Evolutionary conservation across 1,140 invertebrate species (phyloP).

Genomic region (Diprion similis): DNA sequence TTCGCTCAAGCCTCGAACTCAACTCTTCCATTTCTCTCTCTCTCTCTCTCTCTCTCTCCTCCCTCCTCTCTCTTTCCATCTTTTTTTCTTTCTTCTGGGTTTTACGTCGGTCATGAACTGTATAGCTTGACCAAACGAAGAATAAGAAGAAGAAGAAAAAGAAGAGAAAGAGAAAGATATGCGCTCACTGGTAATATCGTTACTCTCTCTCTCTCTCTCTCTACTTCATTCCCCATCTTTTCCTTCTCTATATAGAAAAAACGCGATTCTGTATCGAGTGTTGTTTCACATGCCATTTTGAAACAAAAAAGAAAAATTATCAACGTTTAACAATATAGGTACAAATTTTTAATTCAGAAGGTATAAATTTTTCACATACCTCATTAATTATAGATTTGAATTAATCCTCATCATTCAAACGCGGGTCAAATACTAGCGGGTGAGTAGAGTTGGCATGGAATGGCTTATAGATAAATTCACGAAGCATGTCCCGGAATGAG

Average conservation of each 20-base stretch:
- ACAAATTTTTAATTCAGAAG: no score
- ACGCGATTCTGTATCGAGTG: no score
- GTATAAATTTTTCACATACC: no score
- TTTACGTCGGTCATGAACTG: not conserved
- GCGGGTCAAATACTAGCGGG: no score
- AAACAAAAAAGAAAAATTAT: no score
- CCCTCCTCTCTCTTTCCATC: not conserved
- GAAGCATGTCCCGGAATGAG: conserved; percentile 44
- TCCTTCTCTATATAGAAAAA: not conserved
- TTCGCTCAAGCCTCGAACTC: not conserved
- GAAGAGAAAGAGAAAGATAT: not conserved
- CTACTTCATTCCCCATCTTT: not conserved
- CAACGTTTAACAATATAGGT: no score
- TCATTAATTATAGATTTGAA: no score
- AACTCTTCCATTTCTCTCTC: not conserved
- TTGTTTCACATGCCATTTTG: no score
- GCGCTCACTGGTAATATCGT: no score
- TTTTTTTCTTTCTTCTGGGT: not conserved
- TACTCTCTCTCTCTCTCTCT: not conserved
- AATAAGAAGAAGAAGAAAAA: not conserved
- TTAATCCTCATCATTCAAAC: no score
- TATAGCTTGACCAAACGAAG: not conserved
- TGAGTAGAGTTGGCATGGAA: no score
- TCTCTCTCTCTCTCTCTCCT: not conserved
- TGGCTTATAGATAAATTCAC: no score